These are phyloP conservation scores for Bombycilla garrulus DNA, from an alignment of 2,113 vertebrate species.

Conservation along the genomic window DNA sequence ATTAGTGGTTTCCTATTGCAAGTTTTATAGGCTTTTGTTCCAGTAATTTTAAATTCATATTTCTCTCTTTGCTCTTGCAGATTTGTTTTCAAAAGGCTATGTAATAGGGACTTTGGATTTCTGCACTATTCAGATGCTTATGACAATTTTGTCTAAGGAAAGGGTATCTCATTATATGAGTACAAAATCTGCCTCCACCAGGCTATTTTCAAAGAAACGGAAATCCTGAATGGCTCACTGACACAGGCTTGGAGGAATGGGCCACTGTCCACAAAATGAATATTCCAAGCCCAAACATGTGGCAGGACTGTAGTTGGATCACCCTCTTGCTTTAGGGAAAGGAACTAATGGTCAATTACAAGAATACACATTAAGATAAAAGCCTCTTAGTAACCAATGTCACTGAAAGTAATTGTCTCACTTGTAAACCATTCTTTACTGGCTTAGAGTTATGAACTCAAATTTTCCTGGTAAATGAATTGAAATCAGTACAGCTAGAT, in stretches of 20 bases:
- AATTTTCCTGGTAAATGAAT: background rate
- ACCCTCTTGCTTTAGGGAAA: background rate
- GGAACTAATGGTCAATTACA: background rate
- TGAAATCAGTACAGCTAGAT: background rate
- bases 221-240: background rate
- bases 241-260: background rate
- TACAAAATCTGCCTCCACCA: background rate
- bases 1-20: background rate
- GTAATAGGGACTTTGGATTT: background rate
- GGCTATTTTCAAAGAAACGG: background rate
- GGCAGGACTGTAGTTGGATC: background rate
- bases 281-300: background rate
- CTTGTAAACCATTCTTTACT: background rate
- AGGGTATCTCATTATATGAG: background rate
- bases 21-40: background rate
- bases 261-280: background rate
- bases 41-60: background rate
- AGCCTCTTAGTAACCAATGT: background rate
- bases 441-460: background rate
- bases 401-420: background rate
- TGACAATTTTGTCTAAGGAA: background rate
- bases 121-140: background rate
- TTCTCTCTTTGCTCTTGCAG: background rate
- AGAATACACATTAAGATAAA: background rate
- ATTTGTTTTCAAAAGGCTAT: background rate